Base-by-base conservation (phyloP, 2,888 invertebrate genomes). In the Lissocephala sabroskyi region DNA sequence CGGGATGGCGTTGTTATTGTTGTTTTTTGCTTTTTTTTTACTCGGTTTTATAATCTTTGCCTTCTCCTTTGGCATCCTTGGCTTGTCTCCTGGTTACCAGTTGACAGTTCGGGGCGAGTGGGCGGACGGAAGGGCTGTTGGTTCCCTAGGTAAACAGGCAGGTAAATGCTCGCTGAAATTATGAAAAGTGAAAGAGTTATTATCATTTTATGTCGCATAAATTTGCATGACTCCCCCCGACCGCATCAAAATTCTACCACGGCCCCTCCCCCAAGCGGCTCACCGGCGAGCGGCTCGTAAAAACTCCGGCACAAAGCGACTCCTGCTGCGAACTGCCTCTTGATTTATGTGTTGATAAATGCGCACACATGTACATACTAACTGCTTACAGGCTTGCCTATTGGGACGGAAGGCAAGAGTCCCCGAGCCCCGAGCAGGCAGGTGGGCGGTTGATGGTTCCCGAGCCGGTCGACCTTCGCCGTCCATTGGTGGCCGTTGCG, bases 141-240 rank as follows among this genome's bases (percentile, higher is more conserved):
- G 41, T 29, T 45, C 42, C 13, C 54, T 52, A 49, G 48, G 54
- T 56, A 57, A 59, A 57, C 66, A 63, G 56, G 53, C 59, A 57
- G 60, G 65, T 62, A 65, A 65, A 63, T 61, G 59, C 63, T 57
- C 52, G 50, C 51, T 59, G 47, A 65, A 65, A 65, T 63, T 65
- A 63, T 63, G 64, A 63, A 65, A 65, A 63, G 66, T 59, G 63
- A 65, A 66, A 62, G 64, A 67, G 62, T 64, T 67, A 66, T 67
- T 67, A 66, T 66, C 62, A 66, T 67, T 67, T 67, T 66, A 67
- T 67, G 66, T 62, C 56, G 58, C 66, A 67, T 67, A 67, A 66
- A 67, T 67, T 67, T 66, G 49, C 64, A 62, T 65, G 58, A 46
- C 41, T 42, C 48, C 43, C 52, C 51, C 35, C 10, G 23, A 7